Percentiles rank a stretch among this genome's conserved stretches.
phyloP scores from a whole-genome alignment of 2,113 vertebrate genomes.

The Podarcis cretensis region DNA sequence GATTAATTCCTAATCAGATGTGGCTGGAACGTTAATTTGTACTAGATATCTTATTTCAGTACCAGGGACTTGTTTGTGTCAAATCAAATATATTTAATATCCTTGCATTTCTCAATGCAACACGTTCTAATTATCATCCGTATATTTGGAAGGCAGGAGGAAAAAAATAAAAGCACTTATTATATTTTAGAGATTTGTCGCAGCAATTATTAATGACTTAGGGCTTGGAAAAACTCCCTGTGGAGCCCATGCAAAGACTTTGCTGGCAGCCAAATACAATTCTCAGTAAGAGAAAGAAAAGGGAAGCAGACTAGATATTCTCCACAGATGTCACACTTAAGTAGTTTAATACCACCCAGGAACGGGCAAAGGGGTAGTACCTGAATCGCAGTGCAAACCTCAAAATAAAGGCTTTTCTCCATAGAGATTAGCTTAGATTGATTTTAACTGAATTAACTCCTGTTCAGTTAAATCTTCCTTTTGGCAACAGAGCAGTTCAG shows the following conservation, averaged over 20 bases:
- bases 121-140: conserved; percentile 45
- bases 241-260: conserved; percentile 55
- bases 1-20: conserved; percentile 63
- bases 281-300: conserved; percentile 4
- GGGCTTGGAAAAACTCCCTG: conserved; percentile 42
- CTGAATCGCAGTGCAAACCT: conserved; percentile 2
- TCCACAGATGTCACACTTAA: background rate
- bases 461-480: background rate
- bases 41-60: conserved; percentile 58
- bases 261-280: background rate
- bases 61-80: conserved; percentile 57
- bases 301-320: conserved; percentile 13
- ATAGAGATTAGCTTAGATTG: background rate
- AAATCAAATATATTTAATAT: conserved; percentile 60
- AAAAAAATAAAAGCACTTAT: conserved; percentile 41
- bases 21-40: conserved; percentile 49
- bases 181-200: conserved; percentile 61
- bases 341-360: conserved; percentile 24
- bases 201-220: conserved; percentile 60
- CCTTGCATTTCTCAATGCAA: conserved; percentile 47
- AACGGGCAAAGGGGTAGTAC: background rate
- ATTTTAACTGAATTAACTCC: background rate
- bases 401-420: background rate
- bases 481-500: background rate
- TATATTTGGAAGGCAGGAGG: background rate